Percentiles rank a stretch among this genome's conserved stretches.
Conservation (phyloP, 2,113 vertebrate species). For the Hydropotes inermis region DNA sequence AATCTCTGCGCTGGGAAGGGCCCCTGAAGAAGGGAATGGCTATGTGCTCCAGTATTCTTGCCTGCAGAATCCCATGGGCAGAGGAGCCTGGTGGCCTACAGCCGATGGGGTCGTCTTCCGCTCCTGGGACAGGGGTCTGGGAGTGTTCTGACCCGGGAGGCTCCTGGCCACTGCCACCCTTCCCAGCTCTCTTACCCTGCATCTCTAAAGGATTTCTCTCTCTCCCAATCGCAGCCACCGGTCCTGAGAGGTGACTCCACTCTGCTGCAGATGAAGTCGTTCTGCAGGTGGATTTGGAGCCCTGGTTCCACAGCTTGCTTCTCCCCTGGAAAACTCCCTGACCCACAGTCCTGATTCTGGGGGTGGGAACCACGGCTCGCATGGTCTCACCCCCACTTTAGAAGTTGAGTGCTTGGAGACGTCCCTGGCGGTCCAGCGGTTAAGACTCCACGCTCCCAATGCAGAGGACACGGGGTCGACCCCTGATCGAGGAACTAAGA, state of each 20-base stretch:
- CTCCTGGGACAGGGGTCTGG: not conserved
- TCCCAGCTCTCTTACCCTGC: not conserved
- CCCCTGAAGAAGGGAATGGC: not conserved
- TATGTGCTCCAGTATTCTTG: rapidly evolving
- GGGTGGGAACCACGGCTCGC: not conserved
- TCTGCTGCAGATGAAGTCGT: not conserved
- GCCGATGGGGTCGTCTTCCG: not conserved
- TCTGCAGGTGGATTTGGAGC: not conserved
- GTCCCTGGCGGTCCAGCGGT: not conserved
- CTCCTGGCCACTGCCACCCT: too few species aligned
- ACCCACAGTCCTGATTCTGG: not conserved
- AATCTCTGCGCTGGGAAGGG: not conserved
- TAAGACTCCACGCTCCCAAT: not conserved
- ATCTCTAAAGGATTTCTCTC: rapidly evolving
- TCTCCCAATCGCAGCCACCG: not conserved
- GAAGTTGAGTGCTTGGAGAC: not conserved
- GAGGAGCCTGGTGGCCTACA: not conserved
- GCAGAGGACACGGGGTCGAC: not conserved
- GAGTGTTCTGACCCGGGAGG: not conserved
- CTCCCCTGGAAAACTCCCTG: not conserved
- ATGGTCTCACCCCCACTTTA: too few species aligned
- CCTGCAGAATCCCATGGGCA: not conserved
- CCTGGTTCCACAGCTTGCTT: not conserved
- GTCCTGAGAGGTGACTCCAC: not conserved
- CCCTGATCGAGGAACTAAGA: not conserved